phyloP scores from a whole-genome alignment of 2,797 vertebrate species.

The Octomys mimax region DNA sequence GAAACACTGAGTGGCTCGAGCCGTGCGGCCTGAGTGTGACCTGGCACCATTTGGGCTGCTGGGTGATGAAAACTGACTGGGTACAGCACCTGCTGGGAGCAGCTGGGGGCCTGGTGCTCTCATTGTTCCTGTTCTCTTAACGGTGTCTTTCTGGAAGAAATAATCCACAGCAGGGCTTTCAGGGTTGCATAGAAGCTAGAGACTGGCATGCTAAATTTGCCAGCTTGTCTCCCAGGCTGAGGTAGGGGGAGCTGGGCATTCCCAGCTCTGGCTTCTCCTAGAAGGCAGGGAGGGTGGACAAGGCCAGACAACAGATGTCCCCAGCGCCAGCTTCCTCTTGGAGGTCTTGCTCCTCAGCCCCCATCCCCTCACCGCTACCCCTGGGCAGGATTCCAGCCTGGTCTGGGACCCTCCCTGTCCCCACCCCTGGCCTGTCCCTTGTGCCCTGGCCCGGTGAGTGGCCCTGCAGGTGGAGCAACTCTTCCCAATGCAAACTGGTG shows the following conservation, averaged over 20 bases:
- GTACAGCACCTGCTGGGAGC: neutral
- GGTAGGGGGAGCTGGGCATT: neutral
- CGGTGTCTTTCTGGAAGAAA: neutral
- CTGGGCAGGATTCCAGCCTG: neutral
- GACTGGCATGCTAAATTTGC: neutral
- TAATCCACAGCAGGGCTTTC: neutral
- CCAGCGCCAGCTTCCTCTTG: neutral
- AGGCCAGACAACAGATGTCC: neutral
- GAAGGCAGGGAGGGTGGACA: neutral
- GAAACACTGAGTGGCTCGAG: neutral
- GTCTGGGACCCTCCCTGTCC: neutral
- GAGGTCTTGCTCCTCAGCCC: neutral
- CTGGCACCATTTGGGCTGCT: neutral
- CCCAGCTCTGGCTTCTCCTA: neutral
- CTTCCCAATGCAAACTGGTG: conserved; percentile 82
- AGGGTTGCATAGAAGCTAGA: conserved; percentile 6
- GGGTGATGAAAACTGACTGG: neutral
- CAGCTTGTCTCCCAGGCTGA: neutral
- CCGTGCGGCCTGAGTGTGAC: neutral
- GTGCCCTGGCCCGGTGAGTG: conserved; percentile 42
- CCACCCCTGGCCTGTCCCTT: neutral
- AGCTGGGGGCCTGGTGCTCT: neutral
- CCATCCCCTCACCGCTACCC: neutral
- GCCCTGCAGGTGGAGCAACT: conserved; percentile 78
- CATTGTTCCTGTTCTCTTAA: neutral